These are phyloP conservation scores for Epizoanthus scotinus DNA, from an alignment of 92 coral and sea anemone genomes.

Conservation along the genomic window DNA sequence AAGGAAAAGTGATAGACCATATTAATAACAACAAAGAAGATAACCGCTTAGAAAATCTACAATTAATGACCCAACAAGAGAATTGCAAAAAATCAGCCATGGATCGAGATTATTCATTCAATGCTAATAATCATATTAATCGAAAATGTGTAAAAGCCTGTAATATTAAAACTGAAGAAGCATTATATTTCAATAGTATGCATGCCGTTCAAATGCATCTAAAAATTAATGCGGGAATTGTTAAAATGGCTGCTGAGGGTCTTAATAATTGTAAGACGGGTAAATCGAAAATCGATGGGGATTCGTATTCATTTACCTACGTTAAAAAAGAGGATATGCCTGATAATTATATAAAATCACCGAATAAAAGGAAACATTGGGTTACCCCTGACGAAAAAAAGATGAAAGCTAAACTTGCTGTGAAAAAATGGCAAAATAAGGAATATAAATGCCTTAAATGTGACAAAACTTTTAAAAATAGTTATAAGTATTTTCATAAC, in stretches of 20 bases:
- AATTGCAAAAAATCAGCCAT: slow-evolving; percentile 47
- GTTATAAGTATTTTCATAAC: not conserved
- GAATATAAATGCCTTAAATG: not conserved
- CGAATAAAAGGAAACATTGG: not conserved
- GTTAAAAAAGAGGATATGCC: slow-evolving; percentile 27
- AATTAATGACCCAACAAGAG: slow-evolving; percentile 41
- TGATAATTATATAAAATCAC: not conserved
- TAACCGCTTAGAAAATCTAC: slow-evolving; percentile 47
- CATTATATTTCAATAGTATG: slow-evolving; percentile 40
- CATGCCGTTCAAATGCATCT: slow-evolving; percentile 36
- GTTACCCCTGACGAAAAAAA: not conserved
- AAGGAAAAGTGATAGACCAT: slow-evolving; percentile 44
- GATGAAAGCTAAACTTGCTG: too few relatives aligned
- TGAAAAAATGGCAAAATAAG: not conserved
- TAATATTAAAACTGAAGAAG: not conserved
- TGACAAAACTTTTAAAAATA: not conserved
- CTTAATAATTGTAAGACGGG: not conserved
- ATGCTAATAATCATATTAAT: slow-evolving; percentile 11
- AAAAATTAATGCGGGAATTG: slow-evolving; percentile 38
- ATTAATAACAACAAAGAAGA: slow-evolving; percentile 37
- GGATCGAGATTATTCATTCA: slow-evolving; percentile 45
- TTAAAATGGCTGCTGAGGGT: slow-evolving; percentile 27
- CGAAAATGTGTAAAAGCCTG: slow-evolving; percentile 45
- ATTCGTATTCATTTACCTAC: not conserved
- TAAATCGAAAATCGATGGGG: slow-evolving; percentile 29